Conservation (phyloP, 2,888 invertebrate genomes). For the Polydrusus pterygomalis region DNA sequence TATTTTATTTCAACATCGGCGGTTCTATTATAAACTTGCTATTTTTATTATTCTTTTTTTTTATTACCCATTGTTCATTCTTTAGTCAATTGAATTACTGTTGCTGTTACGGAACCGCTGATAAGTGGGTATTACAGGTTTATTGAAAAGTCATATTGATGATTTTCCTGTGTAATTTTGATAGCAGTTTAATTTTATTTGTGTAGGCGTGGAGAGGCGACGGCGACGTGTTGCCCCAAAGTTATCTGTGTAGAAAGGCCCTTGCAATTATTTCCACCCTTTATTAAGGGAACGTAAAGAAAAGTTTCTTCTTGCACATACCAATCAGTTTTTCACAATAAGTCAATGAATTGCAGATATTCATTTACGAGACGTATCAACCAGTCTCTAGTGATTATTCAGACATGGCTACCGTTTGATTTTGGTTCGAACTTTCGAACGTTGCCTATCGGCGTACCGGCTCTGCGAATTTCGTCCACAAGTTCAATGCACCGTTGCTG, state of each 20-base stretch:
- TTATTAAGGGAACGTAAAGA: no score
- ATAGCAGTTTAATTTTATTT: no score
- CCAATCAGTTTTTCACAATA: neutral
- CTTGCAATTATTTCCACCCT: no score
- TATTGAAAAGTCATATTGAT: constrained; percentile 10
- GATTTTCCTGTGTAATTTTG: neutral
- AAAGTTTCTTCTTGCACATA: no score
- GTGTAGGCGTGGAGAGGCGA: no score
- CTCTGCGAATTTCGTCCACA: constrained; percentile 46
- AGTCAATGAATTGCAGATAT: constrained; percentile 3
- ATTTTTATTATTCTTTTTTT: constrained; percentile 32
- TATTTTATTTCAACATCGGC: constrained; percentile 42
- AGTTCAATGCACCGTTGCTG: constrained; percentile 48
- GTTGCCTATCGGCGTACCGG: constrained; percentile 28
- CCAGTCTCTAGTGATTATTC: constrained; percentile 5
- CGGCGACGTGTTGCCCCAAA: no score
- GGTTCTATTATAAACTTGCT: constrained; percentile 33
- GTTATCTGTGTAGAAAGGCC: no score
- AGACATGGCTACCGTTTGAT: constrained; percentile 24
- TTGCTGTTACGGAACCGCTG: constrained; percentile 18
- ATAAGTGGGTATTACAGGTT: constrained; percentile 28
- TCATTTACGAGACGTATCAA: neutral
- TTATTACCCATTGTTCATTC: constrained; percentile 37
- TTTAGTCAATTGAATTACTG: constrained; percentile 29
- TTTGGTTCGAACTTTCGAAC: no score